Conservation (phyloP, 2,797 vertebrate genomes). For the Melanogrammus aeglefinus region DNA sequence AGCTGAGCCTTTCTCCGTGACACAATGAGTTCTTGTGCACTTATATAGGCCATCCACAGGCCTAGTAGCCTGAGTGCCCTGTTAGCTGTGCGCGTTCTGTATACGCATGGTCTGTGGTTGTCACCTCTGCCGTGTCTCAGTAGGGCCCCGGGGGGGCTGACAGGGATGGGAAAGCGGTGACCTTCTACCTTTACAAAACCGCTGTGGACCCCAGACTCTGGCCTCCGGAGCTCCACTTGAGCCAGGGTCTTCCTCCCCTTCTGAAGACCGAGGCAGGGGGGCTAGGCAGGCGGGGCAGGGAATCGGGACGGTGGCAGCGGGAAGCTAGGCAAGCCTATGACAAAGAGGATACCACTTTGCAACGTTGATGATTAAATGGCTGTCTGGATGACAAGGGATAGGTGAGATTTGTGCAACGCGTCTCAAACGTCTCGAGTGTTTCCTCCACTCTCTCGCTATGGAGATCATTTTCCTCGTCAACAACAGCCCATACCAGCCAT, state of each 20-base stretch:
- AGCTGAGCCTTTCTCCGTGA: slow-evolving; percentile 37
- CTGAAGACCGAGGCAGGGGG: slow-evolving; percentile 3
- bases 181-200: slow-evolving; percentile 34
- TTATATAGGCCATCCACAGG: slow-evolving; percentile 41
- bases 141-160: neutral
- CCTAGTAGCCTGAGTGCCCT: slow-evolving; percentile 14
- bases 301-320: too few species aligned
- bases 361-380: too few species aligned
- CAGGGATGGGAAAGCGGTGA: slow-evolving; percentile 28
- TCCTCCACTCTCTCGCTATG: too few species aligned
- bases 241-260: neutral
- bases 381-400: too few species aligned
- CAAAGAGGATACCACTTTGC: slow-evolving; percentile 11
- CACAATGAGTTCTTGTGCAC: slow-evolving; percentile 41
- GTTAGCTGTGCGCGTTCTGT: neutral
- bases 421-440: too few species aligned
- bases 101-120: slow-evolving; percentile 11
- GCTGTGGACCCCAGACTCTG: neutral
- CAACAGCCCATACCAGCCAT: too few species aligned
- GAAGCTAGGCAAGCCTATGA: slow-evolving; percentile 28
- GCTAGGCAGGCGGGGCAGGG: neutral
- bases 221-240: neutral
- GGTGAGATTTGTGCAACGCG: too few species aligned
- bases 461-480: too few species aligned
- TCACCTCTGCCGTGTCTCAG: slow-evolving; percentile 17